Percentiles rank a stretch among this genome's conserved stretches.
Conservation (phyloP, 2,888 invertebrate species). For the Crematogaster levior region DNA sequence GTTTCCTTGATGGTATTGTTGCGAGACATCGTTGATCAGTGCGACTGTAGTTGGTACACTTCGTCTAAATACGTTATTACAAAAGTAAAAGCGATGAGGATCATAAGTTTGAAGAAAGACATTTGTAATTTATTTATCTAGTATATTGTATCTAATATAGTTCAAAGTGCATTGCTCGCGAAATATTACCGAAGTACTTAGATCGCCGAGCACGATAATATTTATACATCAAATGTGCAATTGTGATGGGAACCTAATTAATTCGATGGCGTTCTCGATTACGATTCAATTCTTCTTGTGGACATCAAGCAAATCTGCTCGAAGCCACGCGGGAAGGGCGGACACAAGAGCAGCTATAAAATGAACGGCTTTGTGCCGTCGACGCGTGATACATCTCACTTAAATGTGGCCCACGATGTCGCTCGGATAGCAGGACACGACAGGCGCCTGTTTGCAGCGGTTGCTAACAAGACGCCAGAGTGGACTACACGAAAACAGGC, state of each 20-base stretch:
- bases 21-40: constrained; percentile 49
- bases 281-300: constrained; percentile 26
- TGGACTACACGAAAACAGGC: constrained; percentile 43
- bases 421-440: constrained; percentile 12
- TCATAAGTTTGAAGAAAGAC: neutral
- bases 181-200: neutral
- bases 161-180: neutral
- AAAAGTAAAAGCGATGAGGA: constrained; percentile 56
- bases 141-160: neutral
- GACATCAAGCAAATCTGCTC: constrained; percentile 31
- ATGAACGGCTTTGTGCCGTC: constrained; percentile 54
- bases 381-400: constrained; percentile 67
- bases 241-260: neutral
- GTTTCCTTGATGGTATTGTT: constrained; percentile 32
- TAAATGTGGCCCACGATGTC: constrained; percentile 53
- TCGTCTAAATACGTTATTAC: constrained; percentile 5
- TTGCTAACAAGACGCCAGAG: constrained; percentile 49
- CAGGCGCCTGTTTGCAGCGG: constrained; percentile 33
- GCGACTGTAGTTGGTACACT: constrained; percentile 34
- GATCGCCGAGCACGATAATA: neutral
- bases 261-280: neutral
- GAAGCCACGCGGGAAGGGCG: constrained; percentile 33
- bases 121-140: constrained; percentile 18
- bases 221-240: neutral
- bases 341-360: constrained; percentile 32